Evolutionary conservation across 2,113 vertebrate species (phyloP).

Genomic region (Vireo altiloquus): DNA sequence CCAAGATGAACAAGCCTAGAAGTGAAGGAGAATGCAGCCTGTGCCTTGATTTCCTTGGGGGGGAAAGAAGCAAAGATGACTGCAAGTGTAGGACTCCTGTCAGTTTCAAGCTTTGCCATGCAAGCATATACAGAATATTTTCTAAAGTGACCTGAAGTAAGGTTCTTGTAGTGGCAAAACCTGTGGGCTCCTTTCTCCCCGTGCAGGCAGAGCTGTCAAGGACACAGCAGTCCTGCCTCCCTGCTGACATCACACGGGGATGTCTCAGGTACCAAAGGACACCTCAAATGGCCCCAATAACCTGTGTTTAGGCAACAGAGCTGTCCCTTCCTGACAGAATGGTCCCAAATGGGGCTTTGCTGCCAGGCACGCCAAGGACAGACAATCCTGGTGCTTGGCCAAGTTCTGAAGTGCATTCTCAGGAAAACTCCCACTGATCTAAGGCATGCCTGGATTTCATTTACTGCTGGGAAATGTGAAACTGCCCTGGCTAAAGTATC

Average conservation of each 20-base stretch:
- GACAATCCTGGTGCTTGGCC: not conserved
- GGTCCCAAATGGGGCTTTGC: not conserved
- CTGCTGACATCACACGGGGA: not conserved
- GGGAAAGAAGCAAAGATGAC: not conserved
- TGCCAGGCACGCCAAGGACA: not conserved
- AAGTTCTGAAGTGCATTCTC: not conserved
- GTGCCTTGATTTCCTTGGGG: not conserved
- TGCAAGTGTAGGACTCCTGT: not conserved
- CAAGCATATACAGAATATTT: not conserved
- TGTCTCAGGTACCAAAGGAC: not conserved
- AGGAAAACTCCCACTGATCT: not conserved
- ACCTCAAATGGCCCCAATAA: not conserved
- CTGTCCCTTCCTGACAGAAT: not conserved
- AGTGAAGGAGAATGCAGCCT: not conserved
- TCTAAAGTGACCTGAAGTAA: not conserved
- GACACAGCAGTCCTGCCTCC: not conserved
- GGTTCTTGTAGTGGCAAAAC: not conserved
- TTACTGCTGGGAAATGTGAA: not conserved
- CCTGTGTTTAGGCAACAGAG: not conserved
- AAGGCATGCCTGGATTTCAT: not conserved
- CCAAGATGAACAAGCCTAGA: not conserved
- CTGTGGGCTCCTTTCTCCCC: accelerated
- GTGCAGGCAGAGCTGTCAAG: not conserved
- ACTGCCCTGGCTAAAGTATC: not conserved
- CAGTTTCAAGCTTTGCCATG: not conserved